These are phyloP conservation scores for Drosophila cardini DNA, from an alignment of 1,140 invertebrate species.

Conservation along the genomic window DNA sequence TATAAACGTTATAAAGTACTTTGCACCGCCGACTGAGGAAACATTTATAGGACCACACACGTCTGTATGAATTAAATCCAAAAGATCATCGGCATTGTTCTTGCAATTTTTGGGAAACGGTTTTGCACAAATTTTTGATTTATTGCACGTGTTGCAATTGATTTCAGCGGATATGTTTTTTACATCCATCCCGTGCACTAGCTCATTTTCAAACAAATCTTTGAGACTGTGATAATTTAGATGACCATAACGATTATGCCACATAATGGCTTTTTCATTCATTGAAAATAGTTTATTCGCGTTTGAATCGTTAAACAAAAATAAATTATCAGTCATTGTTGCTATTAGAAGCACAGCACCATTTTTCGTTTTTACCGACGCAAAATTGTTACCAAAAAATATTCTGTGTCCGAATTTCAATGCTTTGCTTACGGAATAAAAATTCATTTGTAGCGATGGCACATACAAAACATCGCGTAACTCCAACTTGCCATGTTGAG, in stretches of 20 bases:
- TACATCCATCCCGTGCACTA: not conserved
- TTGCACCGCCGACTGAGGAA: not conserved
- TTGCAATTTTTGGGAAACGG: constrained; percentile 1
- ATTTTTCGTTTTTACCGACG: too few relatives aligned
- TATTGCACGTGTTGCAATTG: constrained; percentile 11
- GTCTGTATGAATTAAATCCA: not conserved
- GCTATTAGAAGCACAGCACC: too few relatives aligned
- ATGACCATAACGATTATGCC: constrained; percentile 4
- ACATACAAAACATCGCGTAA: too few relatives aligned
- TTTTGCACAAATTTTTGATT: not conserved
- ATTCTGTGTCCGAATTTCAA: too few relatives aligned
- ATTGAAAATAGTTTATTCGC: not conserved
- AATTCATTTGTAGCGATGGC: too few relatives aligned
- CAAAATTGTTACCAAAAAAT: too few relatives aligned
- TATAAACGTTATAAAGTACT: constrained; percentile 20
- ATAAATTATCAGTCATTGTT: too few relatives aligned
- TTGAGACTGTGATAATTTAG: not conserved
- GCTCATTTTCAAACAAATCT: not conserved
- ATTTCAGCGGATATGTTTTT: not conserved
- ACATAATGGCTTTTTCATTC: not conserved
- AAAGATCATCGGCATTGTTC: not conserved
- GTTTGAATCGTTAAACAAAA: too few relatives aligned
- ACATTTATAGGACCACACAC: constrained; percentile 14
- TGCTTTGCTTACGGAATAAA: too few relatives aligned
- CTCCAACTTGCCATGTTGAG: too few relatives aligned